Conservation (phyloP, 2,797 vertebrate species). For the Pseudocheirus occidentalis region DNA sequence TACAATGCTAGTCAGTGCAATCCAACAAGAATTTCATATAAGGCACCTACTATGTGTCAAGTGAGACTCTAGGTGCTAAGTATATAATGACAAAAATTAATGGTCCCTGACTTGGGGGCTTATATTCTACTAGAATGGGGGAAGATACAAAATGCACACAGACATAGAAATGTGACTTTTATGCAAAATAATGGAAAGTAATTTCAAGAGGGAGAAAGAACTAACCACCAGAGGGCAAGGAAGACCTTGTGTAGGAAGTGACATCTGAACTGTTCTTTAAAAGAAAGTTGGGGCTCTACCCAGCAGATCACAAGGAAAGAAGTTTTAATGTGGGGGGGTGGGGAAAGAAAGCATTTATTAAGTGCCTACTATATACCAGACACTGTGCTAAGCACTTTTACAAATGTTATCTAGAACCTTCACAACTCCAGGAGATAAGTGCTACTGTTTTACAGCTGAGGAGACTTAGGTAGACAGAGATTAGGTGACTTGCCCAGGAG, state of each 20-base stretch:
- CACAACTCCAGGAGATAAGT: not conserved
- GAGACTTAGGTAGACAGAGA: not conserved
- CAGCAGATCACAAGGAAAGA: not conserved
- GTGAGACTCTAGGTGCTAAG: not conserved
- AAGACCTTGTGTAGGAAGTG: not conserved
- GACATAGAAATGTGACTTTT: not conserved
- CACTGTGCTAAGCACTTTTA: not conserved
- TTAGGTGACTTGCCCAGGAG: accelerated
- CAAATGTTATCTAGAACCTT: not conserved
- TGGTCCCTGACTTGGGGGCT: not conserved
- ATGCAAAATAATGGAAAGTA: not conserved
- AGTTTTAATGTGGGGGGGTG: not conserved
- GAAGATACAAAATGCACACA: not conserved
- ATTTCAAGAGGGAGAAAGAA: not conserved
- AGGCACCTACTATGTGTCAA: not conserved
- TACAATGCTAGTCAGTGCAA: not conserved
- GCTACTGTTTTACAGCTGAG: not conserved
- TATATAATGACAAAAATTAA: not conserved
- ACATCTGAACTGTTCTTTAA: not conserved
- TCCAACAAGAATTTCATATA: not conserved
- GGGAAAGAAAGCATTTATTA: not conserved
- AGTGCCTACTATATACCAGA: not conserved
- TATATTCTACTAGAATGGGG: not conserved
- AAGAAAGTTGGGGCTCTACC: not conserved
- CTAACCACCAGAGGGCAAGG: constrained; percentile 3